Conservation (phyloP, 2,113 vertebrate genomes). For the Smithornis capensis region DNA sequence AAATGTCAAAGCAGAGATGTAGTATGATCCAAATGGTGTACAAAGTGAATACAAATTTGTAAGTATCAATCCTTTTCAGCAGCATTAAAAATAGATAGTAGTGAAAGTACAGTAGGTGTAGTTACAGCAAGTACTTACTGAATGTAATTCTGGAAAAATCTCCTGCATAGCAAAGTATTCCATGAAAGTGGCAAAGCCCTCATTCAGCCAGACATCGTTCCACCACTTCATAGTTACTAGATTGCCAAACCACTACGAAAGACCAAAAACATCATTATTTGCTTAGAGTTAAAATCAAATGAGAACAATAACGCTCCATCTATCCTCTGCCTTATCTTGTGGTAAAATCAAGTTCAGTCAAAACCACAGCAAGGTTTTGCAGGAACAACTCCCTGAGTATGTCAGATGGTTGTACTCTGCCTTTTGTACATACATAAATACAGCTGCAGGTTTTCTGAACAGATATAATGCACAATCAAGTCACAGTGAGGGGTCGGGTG, state of each 20-base stretch:
- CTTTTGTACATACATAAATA: background rate
- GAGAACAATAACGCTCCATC: background rate
- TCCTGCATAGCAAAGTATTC: slow-evolving; percentile 85
- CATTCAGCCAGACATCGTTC: slow-evolving; percentile 96
- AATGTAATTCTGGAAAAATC: slow-evolving; percentile 77
- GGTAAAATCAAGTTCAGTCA: background rate
- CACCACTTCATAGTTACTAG: slow-evolving; percentile 97
- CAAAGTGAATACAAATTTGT: background rate
- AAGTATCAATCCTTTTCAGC: background rate
- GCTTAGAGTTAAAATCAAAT: background rate
- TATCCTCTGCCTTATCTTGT: background rate
- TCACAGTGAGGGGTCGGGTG: background rate
- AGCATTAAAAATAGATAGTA: background rate
- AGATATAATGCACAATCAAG: background rate
- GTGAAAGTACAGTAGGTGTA: background rate
- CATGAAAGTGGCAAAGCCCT: slow-evolving; percentile 98
- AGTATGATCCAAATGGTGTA: background rate
- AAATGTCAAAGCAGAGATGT: background rate
- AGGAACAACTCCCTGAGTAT: background rate
- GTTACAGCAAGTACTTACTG: slow-evolving; percentile 75
- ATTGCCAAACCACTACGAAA: slow-evolving; percentile 93
- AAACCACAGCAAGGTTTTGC: background rate
- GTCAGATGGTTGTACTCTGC: too few species aligned
- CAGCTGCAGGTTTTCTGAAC: background rate
- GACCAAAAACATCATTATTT: background rate